Base-by-base conservation (phyloP, 1,140 invertebrate species). In the Pteromalus puparum region DNA sequence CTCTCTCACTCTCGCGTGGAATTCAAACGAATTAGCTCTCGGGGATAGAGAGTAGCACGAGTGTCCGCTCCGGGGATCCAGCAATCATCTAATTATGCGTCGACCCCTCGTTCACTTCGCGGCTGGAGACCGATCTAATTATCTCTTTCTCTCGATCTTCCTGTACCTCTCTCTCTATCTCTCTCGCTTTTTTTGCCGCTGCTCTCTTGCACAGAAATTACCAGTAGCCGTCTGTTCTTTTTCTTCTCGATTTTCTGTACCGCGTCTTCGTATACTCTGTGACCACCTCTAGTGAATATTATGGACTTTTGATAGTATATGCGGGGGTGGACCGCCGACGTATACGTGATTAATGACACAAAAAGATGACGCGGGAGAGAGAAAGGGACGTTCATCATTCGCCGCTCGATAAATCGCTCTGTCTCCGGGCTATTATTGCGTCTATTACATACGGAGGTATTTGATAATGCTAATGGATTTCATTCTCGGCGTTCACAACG, bases 11-110 rank as follows among this genome's bases (percentile, higher is more conserved):
- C 48, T 15, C 74, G 28, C 46, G 21, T 21, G 53, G 53, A 79
- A 79, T 79, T 79, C 77, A 67, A 79, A 79, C 77, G 53, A 79
- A 79, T 67, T 79, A 53, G 73, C 34, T 30, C 30, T 42, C 67
- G 67, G 61, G 24, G 24, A 72, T 67, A 28, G 13, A 26, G 38
- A 1, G 21, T 18, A 48, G 26, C 77, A 65, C 34, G 65, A 65
- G 53, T 67, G 65, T 42, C 77, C 68, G 28, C 68, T 65, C 72
- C 83, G 65, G 83, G 74, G 73, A 70, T 81, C 68, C 61, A 78
- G 65, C 84, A 85, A 85, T 85, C 80, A 85, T 85, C 84, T 85
- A 85, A 85, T 85, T 82, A 85, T 85, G 80, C 84, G 26, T n/a
- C 61, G 73, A 74, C 72, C 70, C 68, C 83, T 84, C 72, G 83